Base-by-base conservation (phyloP, 1,140 invertebrate species). In the Drosophila simulans region DNA sequence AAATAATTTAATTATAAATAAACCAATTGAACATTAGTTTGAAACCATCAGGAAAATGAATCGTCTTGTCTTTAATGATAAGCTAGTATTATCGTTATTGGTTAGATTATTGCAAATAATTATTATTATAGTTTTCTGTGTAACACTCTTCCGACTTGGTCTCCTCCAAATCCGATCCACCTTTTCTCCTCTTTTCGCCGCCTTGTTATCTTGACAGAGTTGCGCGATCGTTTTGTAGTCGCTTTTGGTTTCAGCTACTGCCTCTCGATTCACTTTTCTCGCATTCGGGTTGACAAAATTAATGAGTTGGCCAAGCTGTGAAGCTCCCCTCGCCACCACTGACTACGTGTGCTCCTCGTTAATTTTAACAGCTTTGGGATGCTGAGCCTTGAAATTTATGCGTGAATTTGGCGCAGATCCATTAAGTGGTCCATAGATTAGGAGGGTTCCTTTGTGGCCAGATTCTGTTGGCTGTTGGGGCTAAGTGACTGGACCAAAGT, bases 381-480 rank as follows among this genome's bases (percentile, higher is more conserved):
- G 82, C 77, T 77, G 69, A 48, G 82, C 63, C 70, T 85, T 72
- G 39, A 82, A 90, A 90, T 90, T 86, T 90, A 90, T 90, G 88
- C 88, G 88, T 91, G 88, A 91, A 90, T 90, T 91, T 91, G 80
- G 82, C 86, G 77, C 82, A 90, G 88, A 91, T 90, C 88, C 88
- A 91, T 91, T 91, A 91, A 90, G 88, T 89, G 84, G 84, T 74
- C 84, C 80, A 80, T 89, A 88, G 84, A 88, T 88, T 88, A 88
- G 70, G 65, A 51, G 53, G 59, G 12, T 69, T 35, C 43, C 51
- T 56, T 64, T 62, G 71, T 63, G 46, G n/a, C 22, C 46, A 25
- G 46, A 46, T 25, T 48, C 25, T 22, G 22, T 13, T 22, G 46
- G 46, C 13, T 25, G 46, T 8, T 27, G n/a, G 27, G 49, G 49